Evolutionary conservation across 2,888 invertebrate species (phyloP).

Genomic region (Agrochola lota): DNA sequence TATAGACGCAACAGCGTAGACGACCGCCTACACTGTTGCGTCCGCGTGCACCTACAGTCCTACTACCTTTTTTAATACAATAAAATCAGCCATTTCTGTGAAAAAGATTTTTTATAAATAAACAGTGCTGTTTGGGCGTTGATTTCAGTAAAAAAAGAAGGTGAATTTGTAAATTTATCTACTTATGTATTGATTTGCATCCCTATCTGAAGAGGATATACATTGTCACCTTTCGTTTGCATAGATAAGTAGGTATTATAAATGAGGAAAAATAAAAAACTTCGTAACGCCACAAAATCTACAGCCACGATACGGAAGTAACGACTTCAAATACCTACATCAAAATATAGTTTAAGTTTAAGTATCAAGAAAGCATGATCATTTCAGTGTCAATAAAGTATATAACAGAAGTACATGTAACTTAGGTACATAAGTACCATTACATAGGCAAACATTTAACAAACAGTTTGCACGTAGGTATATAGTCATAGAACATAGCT

Average conservation of each 20-base stretch:
- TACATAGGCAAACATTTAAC: conserved; percentile 51
- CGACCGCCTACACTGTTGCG: not conserved
- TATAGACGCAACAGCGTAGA: not conserved
- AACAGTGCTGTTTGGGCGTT: not conserved
- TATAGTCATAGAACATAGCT: conserved; percentile 33
- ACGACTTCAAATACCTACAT: not conserved
- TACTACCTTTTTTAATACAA: not conserved
- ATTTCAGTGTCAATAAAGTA: conserved; percentile 26
- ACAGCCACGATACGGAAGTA: not conserved
- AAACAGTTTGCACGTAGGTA: conserved; percentile 44
- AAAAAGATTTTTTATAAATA: not conserved
- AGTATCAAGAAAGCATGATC: conserved; percentile 33
- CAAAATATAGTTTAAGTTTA: not conserved
- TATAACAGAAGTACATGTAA: conserved; percentile 24
- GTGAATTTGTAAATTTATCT: not conserved
- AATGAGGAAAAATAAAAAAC: not conserved
- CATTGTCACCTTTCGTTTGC: not conserved
- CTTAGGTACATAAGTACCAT: conserved; percentile 34
- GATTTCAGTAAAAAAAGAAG: not conserved
- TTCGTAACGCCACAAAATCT: too few relatives aligned
- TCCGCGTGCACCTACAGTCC: not conserved
- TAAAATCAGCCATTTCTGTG: not conserved
- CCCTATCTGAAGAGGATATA: not conserved
- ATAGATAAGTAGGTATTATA: not conserved
- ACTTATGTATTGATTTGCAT: not conserved